Conservation (phyloP, 1,140 invertebrate genomes). For the Cydia pomonella region DNA sequence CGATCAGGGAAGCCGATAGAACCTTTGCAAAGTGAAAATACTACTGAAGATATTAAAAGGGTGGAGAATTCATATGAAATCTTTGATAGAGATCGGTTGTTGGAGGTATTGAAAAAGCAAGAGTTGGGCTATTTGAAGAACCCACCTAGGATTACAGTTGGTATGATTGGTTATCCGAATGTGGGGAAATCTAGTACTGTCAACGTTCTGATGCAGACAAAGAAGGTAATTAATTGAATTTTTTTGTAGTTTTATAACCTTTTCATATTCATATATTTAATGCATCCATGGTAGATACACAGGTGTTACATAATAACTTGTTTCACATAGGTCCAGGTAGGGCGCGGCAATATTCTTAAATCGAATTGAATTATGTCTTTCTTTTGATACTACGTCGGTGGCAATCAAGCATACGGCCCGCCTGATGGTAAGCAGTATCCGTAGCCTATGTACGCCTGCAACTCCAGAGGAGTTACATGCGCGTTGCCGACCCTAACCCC, state of each 20-base stretch:
- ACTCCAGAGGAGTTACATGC: too few relatives aligned
- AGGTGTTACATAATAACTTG: too few relatives aligned
- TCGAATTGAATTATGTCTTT: too few relatives aligned
- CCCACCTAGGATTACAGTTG: constrained; percentile 87
- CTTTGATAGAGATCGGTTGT: constrained; percentile 82
- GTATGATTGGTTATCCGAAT: constrained; percentile 99
- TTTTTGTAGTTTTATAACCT: constrained; percentile 20
- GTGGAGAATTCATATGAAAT: constrained; percentile 75
- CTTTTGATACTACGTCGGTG: too few relatives aligned
- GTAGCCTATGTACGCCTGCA: too few relatives aligned
- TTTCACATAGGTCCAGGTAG: too few relatives aligned
- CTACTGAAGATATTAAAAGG: constrained; percentile 39
- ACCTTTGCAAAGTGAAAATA: constrained; percentile 40
- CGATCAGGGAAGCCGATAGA: constrained; percentile 63
- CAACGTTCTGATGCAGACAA: constrained; percentile 93
- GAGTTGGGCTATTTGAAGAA: constrained; percentile 83
- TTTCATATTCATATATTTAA: too few relatives aligned
- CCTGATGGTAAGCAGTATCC: too few relatives aligned
- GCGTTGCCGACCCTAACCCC: too few relatives aligned
- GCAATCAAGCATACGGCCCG: too few relatives aligned
- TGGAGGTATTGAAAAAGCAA: constrained; percentile 86
- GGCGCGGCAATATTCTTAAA: too few relatives aligned
- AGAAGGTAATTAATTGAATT: constrained; percentile 88
- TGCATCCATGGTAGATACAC: too few relatives aligned
- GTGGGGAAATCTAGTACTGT: constrained; percentile 99